Evolutionary conservation across 1,140 invertebrate genomes (phyloP).

Genomic region (Rhyacophila brunnea): DNA sequence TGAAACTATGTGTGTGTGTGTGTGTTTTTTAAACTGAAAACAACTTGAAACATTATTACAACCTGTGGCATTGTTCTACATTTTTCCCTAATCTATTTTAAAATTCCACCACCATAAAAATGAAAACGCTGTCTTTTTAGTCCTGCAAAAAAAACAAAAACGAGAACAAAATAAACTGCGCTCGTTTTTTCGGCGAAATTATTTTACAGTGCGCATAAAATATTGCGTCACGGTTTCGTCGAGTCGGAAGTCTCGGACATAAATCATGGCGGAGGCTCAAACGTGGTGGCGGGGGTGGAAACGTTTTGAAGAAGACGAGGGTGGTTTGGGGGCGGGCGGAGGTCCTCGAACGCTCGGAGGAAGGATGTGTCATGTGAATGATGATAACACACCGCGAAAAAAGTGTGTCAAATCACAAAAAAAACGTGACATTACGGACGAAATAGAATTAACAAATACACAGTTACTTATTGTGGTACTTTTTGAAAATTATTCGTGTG

Average conservation of each 20-base stretch:
- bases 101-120: too few relatives aligned
- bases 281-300: neutral
- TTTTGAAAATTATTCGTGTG: too few relatives aligned
- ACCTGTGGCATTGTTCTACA: too few relatives aligned
- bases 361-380: too few relatives aligned
- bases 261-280: conserved; percentile 26
- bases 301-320: neutral
- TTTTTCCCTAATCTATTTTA: too few relatives aligned
- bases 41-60: neutral
- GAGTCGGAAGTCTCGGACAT: conserved; percentile 34
- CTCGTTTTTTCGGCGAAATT: conserved; percentile 25
- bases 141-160: neutral
- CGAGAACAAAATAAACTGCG: conserved; percentile 18
- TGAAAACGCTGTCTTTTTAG: neutral
- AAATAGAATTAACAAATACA: too few relatives aligned
- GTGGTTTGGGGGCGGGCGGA: neutral
- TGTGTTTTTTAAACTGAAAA: neutral
- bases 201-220: conserved; percentile 35
- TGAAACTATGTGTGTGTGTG: too few relatives aligned
- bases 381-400: too few relatives aligned
- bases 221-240: conserved; percentile 36
- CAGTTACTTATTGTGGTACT: too few relatives aligned
- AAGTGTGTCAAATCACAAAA: too few relatives aligned
- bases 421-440: too few relatives aligned
- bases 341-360: neutral